phyloP scores from a whole-genome alignment of 2,113 vertebrate genomes.

The Ginglymostoma cirratum region DNA sequence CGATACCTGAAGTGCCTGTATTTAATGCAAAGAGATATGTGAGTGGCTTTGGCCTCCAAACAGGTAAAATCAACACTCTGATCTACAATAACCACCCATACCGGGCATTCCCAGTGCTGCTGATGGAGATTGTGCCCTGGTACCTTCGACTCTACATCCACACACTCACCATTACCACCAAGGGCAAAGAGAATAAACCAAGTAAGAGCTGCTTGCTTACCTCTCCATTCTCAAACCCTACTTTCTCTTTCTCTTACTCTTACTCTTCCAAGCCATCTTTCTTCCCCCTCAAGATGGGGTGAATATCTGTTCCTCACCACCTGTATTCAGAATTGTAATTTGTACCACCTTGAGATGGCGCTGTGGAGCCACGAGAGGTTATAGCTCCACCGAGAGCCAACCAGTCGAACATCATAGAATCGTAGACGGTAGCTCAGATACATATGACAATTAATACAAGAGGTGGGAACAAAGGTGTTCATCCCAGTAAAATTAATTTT shows the following conservation, averaged over 20 bases:
- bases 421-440: not conserved
- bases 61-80: constrained; percentile 81
- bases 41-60: constrained; percentile 85
- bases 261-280: not conserved
- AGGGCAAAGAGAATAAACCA: constrained; percentile 83
- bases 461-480: not conserved
- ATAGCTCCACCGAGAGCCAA: not conserved
- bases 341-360: not conserved
- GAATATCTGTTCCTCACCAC: not conserved
- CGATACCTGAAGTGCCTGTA: constrained; percentile 64
- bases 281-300: not conserved
- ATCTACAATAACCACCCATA: constrained; percentile 86
- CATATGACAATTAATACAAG: not conserved
- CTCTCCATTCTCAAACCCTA: not conserved
- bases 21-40: constrained; percentile 85
- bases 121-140: constrained; percentile 89
- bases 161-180: constrained; percentile 83
- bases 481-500: not conserved
- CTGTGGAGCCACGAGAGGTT: not conserved
- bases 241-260: fast-evolving
- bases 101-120: constrained; percentile 81
- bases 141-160: constrained; percentile 90
- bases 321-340: not conserved
- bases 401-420: not conserved
- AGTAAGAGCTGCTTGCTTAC: constrained; percentile 59